Percentiles rank a stretch among this genome's conserved stretches.
phyloP scores from a whole-genome alignment of 2,113 vertebrate genomes.

The Dolichotis patagonum region DNA sequence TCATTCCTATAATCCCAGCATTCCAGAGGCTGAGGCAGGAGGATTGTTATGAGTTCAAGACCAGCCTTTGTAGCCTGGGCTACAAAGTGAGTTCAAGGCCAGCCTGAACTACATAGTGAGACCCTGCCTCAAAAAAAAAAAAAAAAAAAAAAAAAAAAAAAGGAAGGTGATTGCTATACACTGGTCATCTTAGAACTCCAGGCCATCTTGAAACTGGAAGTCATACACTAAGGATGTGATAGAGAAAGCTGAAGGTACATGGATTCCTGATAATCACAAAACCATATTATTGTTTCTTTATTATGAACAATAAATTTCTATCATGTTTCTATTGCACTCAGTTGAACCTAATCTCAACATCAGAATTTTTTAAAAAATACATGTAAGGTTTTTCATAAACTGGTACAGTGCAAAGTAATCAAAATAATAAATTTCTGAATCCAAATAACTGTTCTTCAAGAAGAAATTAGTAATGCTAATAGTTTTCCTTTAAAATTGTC shows the following conservation, averaged over 20 bases:
- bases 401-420: not conserved
- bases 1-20: no score
- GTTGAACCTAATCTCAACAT: not conserved
- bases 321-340: not conserved
- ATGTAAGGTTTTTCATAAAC: not conserved
- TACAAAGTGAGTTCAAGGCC: no score
- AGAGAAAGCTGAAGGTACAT: not conserved
- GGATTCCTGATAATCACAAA: not conserved
- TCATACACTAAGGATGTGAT: not conserved
- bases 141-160: no score
- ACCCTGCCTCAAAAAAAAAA: no score
- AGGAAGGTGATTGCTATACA: not conserved
- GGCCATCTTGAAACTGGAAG: not conserved
- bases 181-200: not conserved
- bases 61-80: no score
- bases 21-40: no score
- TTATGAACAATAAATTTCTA: not conserved
- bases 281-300: not conserved
- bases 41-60: no score
- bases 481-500: slow-evolving; percentile 33
- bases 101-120: no score
- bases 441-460: slow-evolving; percentile 15
- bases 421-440: slow-evolving; percentile 39
- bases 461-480: not conserved
- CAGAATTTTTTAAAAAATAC: not conserved